Conservation (phyloP, 2,888 invertebrate genomes). For the Malthinus flaveolus region DNA sequence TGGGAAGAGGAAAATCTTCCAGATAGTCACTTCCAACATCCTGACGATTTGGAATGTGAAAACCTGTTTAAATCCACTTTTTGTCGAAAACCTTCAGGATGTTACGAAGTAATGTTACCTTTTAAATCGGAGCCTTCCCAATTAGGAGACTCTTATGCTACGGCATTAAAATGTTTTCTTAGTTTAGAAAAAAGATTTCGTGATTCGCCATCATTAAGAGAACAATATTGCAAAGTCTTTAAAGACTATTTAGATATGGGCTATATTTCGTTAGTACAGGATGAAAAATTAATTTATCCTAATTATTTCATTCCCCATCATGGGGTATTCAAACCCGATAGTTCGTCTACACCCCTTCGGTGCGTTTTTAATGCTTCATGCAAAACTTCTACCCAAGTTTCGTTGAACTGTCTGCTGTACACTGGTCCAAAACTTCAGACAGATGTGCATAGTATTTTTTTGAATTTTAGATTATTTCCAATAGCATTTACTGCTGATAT, state of each 20-base stretch:
- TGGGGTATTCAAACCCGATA: constrained; percentile 28
- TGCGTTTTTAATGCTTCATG: constrained; percentile 14
- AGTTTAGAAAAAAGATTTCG: no score
- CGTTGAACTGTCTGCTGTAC: constrained; percentile 10
- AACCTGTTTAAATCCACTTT: constrained; percentile 3
- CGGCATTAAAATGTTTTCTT: constrained; percentile 7
- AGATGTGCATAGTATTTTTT: neutral
- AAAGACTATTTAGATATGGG: no score
- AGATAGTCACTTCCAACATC: constrained; percentile 5
- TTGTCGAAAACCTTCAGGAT: neutral
- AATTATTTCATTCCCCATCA: neutral
- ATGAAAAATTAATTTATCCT: no score
- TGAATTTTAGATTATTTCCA: constrained; percentile 12
- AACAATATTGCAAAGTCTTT: no score
- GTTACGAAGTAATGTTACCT: constrained; percentile 8
- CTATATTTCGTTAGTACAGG: no score
- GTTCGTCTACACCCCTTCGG: constrained; percentile 17
- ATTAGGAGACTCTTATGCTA: constrained; percentile 26
- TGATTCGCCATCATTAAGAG: no score
- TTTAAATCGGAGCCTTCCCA: neutral
- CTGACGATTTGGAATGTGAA: constrained; percentile 12
- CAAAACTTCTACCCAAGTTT: constrained; percentile 7
- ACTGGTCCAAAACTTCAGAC: constrained; percentile 9
- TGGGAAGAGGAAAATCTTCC: constrained; percentile 3
- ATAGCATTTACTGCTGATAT: constrained; percentile 20